These are phyloP conservation scores for Pedetes capensis DNA, from an alignment of 2,113 vertebrate species.

Conservation along the genomic window DNA sequence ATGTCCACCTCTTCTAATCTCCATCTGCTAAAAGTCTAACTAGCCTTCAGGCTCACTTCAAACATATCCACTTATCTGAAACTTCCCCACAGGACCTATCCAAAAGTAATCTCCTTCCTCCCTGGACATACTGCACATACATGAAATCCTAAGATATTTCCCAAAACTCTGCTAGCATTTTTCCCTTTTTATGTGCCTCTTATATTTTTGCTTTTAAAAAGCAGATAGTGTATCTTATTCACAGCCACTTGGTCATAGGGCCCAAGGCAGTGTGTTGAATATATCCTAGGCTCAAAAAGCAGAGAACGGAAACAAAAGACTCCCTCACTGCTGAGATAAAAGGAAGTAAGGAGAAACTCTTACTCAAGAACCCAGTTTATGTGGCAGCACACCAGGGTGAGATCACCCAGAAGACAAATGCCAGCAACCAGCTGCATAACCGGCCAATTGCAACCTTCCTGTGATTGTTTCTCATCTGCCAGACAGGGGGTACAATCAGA, in stretches of 20 bases:
- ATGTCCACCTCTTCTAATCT: not conserved
- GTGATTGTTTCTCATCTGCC: not conserved
- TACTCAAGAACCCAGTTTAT: not conserved
- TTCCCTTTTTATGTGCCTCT: not conserved
- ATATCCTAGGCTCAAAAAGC: not conserved
- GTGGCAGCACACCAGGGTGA: not conserved
- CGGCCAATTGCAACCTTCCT: not conserved
- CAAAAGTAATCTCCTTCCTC: not conserved
- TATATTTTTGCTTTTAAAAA: not conserved
- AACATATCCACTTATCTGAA: not conserved
- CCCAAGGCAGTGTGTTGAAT: not conserved
- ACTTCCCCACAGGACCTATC: not conserved
- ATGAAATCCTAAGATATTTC: not conserved
- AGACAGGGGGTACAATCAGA: not conserved
- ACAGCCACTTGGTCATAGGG: not conserved
- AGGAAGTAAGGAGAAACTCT: not conserved
- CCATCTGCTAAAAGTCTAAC: not conserved
- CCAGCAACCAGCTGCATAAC: not conserved
- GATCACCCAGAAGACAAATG: not conserved
- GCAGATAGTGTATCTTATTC: not conserved
- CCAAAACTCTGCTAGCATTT: not conserved
- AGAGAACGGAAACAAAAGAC: conserved; percentile 43
- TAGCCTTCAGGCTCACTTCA: not conserved
- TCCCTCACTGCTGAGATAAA: not conserved
- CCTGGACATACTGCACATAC: not conserved